Evolutionary conservation across 2,113 vertebrate species (phyloP).

Genomic region (Corydoras maculifer): DNA sequence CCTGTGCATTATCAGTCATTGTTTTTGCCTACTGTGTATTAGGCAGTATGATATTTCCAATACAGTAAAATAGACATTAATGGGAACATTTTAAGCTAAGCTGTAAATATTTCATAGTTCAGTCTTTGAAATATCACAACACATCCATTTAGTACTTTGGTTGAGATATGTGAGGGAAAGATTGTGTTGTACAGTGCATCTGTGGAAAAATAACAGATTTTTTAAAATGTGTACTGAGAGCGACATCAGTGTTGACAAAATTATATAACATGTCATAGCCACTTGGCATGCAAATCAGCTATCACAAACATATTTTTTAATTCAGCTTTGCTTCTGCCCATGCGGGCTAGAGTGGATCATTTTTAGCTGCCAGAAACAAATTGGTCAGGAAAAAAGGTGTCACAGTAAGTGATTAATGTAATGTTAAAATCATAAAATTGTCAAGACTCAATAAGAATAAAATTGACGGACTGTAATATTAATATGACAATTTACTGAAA

Average conservation of each 20-base stretch:
- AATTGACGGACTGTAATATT: too few species aligned
- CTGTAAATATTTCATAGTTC: too few species aligned
- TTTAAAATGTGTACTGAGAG: constrained; percentile 2
- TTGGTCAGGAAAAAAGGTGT: not conserved
- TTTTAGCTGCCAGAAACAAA: not conserved
- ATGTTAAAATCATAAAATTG: too few species aligned
- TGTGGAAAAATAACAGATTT: not conserved
- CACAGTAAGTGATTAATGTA: not conserved
- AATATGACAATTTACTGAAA: too few species aligned
- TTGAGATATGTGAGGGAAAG: not conserved
- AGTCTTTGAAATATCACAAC: too few species aligned
- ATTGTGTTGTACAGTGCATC: not conserved
- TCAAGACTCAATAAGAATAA: too few species aligned
- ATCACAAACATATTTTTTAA: constrained; percentile 42
- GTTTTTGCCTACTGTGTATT: too few species aligned
- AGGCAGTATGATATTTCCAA: too few species aligned
- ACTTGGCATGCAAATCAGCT: constrained; percentile 36
- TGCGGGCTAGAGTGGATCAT: not conserved
- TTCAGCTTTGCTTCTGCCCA: constrained; percentile 9
- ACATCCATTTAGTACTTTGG: too few species aligned
- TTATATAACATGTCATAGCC: constrained; percentile 31
- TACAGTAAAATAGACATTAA: too few species aligned
- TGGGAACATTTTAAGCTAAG: too few species aligned
- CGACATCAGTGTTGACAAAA: constrained; percentile 27
- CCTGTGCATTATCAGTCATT: too few species aligned